These are phyloP conservation scores for Cremastinae sp. DNA, from an alignment of 2,888 invertebrate genomes.

Conservation along the genomic window DNA sequence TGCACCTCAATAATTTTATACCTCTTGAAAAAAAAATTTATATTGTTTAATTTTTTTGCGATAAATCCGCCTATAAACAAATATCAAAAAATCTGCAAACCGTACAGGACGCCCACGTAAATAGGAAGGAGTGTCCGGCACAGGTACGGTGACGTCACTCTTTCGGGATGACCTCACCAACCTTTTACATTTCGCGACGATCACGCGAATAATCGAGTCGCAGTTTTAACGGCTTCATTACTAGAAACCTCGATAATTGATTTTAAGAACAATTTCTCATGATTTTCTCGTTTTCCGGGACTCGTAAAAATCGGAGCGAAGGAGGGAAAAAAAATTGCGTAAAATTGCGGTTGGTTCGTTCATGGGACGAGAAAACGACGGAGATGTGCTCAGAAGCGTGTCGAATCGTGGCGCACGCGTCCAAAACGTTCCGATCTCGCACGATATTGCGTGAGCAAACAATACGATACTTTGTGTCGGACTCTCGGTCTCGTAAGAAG, in stretches of 20 bases:
- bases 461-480: conserved; percentile 38
- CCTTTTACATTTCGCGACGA: background rate
- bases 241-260: too few relatives aligned
- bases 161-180: too few relatives aligned
- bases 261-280: too few relatives aligned
- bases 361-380: conserved; percentile 26
- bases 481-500: conserved; percentile 40
- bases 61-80: background rate
- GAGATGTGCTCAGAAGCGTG: conserved; percentile 45
- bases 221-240: too few relatives aligned
- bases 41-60: too few relatives aligned
- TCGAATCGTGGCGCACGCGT: conserved; percentile 46
- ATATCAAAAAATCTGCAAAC: conserved; percentile 12
- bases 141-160: too few relatives aligned
- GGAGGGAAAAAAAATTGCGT: conserved; percentile 37
- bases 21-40: too few relatives aligned
- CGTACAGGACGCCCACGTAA: conserved; percentile 2
- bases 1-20: too few relatives aligned
- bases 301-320: conserved; percentile 3
- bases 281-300: too few relatives aligned
- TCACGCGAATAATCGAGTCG: too few relatives aligned
- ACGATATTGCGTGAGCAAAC: conserved; percentile 30
- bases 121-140: too few relatives aligned
- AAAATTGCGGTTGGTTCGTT: conserved; percentile 41
- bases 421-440: background rate